Percentiles rank a stretch among this genome's conserved stretches.
Conservation (phyloP, 2,888 invertebrate species). For the Amiota communis region DNA sequence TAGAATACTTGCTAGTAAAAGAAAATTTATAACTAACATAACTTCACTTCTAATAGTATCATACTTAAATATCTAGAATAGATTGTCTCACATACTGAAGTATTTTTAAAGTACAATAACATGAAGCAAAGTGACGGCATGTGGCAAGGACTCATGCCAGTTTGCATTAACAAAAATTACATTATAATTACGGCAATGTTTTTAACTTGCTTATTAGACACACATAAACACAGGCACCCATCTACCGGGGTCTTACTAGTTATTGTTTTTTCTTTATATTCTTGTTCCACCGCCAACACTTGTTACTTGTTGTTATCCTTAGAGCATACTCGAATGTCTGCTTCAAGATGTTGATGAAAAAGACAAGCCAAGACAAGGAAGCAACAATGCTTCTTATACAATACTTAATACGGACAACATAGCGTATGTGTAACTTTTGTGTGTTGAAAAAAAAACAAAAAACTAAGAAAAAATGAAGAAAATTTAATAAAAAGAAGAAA, state of each 20-base stretch:
- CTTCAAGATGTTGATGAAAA: not conserved
- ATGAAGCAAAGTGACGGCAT: too few species aligned
- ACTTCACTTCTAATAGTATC: too few species aligned
- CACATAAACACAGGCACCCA: too few species aligned
- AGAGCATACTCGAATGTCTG: not conserved
- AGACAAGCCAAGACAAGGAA: not conserved
- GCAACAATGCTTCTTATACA: not conserved
- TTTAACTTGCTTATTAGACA: conserved; percentile 28
- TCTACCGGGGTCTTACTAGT: too few species aligned
- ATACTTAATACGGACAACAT: not conserved
- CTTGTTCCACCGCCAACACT: not conserved
- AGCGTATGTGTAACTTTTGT: not conserved
- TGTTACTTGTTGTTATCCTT: conserved; percentile 6
- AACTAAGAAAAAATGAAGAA: not conserved
- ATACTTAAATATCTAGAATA: too few species aligned
- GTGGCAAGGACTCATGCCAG: too few species aligned
- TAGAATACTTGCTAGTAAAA: too few species aligned
- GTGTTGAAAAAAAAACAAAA: not conserved
- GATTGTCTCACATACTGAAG: too few species aligned
- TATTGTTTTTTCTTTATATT: too few species aligned
- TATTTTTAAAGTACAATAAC: too few species aligned
- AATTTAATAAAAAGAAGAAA: not conserved
- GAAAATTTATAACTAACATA: too few species aligned
- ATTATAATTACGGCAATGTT: conserved; percentile 27
- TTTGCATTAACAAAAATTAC: conserved; percentile 10